These are phyloP conservation scores for Drosophila ironensis DNA, from an alignment of 1,140 invertebrate species.

Conservation along the genomic window DNA sequence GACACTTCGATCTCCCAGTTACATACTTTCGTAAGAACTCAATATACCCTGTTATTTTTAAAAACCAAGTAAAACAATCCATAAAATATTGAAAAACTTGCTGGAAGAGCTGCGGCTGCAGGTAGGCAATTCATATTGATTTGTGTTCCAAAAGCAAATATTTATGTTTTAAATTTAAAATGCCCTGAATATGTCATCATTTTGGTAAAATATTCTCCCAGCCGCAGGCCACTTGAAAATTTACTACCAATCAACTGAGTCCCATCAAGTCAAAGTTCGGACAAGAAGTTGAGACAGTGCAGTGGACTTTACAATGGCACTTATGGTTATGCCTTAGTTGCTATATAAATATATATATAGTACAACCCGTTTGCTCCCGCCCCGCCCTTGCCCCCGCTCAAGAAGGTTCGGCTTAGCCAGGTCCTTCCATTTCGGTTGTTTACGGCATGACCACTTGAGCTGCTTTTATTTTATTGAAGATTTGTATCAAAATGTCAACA, in stretches of 20 bases:
- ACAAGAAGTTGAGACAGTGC: neutral
- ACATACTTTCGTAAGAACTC: too few species aligned
- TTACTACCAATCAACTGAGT: conserved; percentile 11
- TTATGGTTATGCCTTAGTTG: conserved; percentile 33
- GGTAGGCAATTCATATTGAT: too few species aligned
- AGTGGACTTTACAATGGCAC: conserved; percentile 23
- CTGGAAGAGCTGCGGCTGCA: too few species aligned
- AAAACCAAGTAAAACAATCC: too few species aligned
- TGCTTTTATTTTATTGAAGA: conserved; percentile 76
- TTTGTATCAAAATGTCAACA: conserved; percentile 77
- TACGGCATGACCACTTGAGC: conserved; percentile 57
- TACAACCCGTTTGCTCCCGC: neutral
- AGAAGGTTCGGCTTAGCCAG: conserved; percentile 28
- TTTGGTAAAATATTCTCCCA: neutral
- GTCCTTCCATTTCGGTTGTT: conserved; percentile 26
- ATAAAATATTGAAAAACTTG: too few species aligned
- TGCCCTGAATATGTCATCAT: neutral
- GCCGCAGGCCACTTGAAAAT: neutral
- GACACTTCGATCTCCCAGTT: too few species aligned
- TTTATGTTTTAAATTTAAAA: neutral
- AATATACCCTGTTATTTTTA: too few species aligned
- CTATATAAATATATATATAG: too few species aligned
- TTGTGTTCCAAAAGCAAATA: too few species aligned
- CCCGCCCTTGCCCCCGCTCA: neutral
- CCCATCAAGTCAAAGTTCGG: conserved; percentile 20